phyloP scores from a whole-genome alignment of 2,888 invertebrate genomes.

The Lochmaea crataegi region DNA sequence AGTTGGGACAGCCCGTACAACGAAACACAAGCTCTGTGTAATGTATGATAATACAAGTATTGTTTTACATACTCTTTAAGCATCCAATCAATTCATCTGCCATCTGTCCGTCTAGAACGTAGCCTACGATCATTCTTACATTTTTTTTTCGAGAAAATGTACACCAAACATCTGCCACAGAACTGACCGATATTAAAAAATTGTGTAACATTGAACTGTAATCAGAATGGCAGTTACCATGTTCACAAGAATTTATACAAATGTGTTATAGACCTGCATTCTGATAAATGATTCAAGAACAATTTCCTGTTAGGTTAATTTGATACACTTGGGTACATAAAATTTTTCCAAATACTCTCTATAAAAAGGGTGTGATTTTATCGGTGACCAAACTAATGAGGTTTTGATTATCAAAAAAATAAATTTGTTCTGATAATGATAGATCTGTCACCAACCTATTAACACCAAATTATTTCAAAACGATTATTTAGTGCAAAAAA shows the following conservation, averaged over 20 bases:
- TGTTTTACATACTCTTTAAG: background rate
- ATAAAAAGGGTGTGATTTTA: too few species aligned
- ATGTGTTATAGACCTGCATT: background rate
- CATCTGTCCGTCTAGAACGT: constrained; percentile 29
- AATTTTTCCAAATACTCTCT: too few species aligned
- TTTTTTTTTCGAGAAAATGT: constrained; percentile 27
- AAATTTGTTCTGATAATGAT: too few species aligned
- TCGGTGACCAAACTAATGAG: too few species aligned
- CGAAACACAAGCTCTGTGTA: background rate
- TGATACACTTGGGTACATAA: background rate
- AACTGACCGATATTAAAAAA: constrained; percentile 25
- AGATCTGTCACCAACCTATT: too few species aligned
- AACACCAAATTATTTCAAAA: too few species aligned
- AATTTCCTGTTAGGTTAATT: background rate
- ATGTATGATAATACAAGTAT: constrained; percentile 5
- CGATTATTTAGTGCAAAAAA: too few species aligned
- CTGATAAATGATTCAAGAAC: background rate
- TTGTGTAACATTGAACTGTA: constrained; percentile 29
- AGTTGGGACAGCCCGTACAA: background rate
- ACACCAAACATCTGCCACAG: constrained; percentile 33
- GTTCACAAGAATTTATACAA: constrained; percentile 18
- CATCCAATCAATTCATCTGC: constrained; percentile 24
- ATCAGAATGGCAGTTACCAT: constrained; percentile 18
- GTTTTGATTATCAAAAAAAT: too few species aligned
- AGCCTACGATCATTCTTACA: constrained; percentile 29